These are phyloP conservation scores for Amaurobius ferox DNA, from an alignment of 2,888 invertebrate genomes.

Conservation along the genomic window DNA sequence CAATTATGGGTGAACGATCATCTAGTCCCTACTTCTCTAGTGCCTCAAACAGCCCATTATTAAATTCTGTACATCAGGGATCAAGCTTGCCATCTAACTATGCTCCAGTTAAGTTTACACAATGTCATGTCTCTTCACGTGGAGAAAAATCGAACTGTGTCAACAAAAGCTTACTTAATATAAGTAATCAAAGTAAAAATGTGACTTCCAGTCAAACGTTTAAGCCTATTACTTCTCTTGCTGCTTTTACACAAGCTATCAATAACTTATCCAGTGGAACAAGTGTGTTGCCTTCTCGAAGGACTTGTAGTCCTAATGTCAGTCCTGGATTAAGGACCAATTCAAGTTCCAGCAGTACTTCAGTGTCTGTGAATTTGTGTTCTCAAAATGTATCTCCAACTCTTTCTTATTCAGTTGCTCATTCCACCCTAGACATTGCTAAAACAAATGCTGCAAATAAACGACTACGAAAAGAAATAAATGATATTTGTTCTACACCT, in stretches of 20 bases:
- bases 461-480: slow-evolving; percentile 79
- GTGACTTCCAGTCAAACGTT: slow-evolving; percentile 66
- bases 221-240: slow-evolving; percentile 72
- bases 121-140: slow-evolving; percentile 19
- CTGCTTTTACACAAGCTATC: slow-evolving; percentile 29
- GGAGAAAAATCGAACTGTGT: slow-evolving; percentile 37
- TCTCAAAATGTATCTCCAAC: slow-evolving; percentile 52
- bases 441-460: slow-evolving; percentile 80
- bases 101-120: slow-evolving; percentile 54
- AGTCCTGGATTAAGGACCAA: slow-evolving; percentile 54
- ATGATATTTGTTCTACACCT: slow-evolving; percentile 26
- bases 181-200: slow-evolving; percentile 66
- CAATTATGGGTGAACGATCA: slow-evolving; percentile 72
- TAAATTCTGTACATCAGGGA: slow-evolving; percentile 70
- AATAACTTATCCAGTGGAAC: slow-evolving; percentile 41
- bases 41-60: slow-evolving; percentile 74
- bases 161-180: slow-evolving; percentile 53
- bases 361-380: slow-evolving; percentile 40
- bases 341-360: slow-evolving; percentile 59
- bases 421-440: slow-evolving; percentile 73
- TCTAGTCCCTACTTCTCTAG: slow-evolving; percentile 74
- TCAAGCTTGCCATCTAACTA: slow-evolving; percentile 66
- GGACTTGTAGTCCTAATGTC: slow-evolving; percentile 45
- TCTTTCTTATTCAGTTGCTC: slow-evolving; percentile 37
- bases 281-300: slow-evolving; percentile 50